Base-by-base conservation (phyloP, 2,888 invertebrate genomes). In the Watsonalla cultraria region DNA sequence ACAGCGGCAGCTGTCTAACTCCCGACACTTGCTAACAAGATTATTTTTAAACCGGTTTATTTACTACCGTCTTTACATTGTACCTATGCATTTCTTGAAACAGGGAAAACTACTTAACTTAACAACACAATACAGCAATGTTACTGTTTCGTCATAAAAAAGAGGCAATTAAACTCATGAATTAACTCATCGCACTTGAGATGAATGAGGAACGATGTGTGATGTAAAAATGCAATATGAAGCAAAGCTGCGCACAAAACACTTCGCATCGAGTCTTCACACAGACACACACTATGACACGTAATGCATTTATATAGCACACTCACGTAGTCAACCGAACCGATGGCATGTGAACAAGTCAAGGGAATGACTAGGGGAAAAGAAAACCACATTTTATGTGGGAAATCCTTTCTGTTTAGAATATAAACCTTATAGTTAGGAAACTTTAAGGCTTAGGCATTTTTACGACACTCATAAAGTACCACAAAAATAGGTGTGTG, bases 271-370 rank as follows among this genome's bases (percentile, higher is more conserved):
- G 45, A 33, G 14, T 52, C 57, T 55, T 46, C 45, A 52, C 56
- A 53, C 42, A 37, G 15, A 35, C 35, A 56, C 35, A 9, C 49
- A 42, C 42, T 42, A 11, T 2, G 11, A 8, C 55, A 52, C 35
- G 33, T 15, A 35, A 56, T 35, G 8, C 33, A 13, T 14, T 49
- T 37, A 37, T 15, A 37, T 49, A 37, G 37, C 37, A 49, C 35
- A 51, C 46, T 11, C 51, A 56, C 53, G 47, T 59, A 59, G 59
- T 58, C 58, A 55, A 49, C 56, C 55, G 49, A 51, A 55, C 35
- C 45, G 46, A 57, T 61, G 55, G 60, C 62, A 68, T 72, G 72
- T 67, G 72, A 70, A 68, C 66, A 56, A 63, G 61, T 49, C 54
- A 58, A 64, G 60, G 59, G 58, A 59, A 59, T 55, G 61, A 65